phyloP scores from a whole-genome alignment of 1,140 invertebrate species.

The Trinorchestia longiramus region DNA sequence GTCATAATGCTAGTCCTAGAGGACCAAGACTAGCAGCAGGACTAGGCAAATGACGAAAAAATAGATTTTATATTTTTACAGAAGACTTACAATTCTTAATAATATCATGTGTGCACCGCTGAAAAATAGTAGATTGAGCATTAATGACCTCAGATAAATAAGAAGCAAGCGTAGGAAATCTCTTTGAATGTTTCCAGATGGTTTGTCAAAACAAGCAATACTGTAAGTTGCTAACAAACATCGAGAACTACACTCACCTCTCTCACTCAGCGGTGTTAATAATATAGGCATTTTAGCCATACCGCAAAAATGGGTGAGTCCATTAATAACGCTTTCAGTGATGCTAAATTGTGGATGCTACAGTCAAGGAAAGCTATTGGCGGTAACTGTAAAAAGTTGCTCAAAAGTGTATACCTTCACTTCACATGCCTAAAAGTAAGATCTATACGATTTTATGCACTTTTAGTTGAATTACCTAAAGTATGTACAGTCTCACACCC shows the following conservation, averaged over 20 bases:
- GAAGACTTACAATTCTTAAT: slow-evolving; percentile 11
- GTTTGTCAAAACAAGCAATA: neutral
- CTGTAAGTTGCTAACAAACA: neutral
- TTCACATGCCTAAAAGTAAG: neutral
- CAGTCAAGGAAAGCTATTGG: neutral
- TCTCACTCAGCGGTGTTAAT: neutral
- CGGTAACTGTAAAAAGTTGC: neutral
- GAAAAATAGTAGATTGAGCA: neutral
- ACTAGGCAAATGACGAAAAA: slow-evolving; percentile 46
- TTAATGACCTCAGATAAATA: neutral
- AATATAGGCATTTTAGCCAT: neutral
- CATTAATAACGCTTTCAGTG: neutral
- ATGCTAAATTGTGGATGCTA: neutral
- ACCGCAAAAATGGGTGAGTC: neutral
- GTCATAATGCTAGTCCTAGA: slow-evolving; percentile 35
- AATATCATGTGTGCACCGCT: slow-evolving; percentile 4
- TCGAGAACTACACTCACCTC: neutral
- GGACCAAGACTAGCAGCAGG: slow-evolving; percentile 31
- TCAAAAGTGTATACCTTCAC: neutral
- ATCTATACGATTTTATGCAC: neutral
- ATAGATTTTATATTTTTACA: neutral
- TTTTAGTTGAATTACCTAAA: neutral
- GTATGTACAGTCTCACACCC: neutral
- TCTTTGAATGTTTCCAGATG: neutral
- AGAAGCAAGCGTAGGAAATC: neutral